Base-by-base conservation (phyloP, 2,113 vertebrate genomes). In the Salvelinus fontinalis region DNA sequence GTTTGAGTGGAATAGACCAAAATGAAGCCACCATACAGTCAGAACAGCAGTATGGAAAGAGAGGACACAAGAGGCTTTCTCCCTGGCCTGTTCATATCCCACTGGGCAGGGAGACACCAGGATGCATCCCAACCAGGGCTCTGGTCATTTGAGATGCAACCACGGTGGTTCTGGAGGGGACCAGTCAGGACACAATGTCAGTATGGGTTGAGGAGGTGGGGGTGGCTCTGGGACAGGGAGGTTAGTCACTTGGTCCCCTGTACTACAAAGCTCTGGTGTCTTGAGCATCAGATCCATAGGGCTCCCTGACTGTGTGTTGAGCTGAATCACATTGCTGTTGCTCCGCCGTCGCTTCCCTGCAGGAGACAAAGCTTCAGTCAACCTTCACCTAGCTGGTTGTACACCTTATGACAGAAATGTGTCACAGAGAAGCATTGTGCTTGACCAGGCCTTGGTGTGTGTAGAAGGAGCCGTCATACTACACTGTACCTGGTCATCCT, bases 401-500 rank as follows among this genome's bases (percentile, higher is more conserved):
- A 29, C 65, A 67, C 12, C 5, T 16, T 31, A 31, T 27, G 44
- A 5, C 13, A 71, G 29, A 22, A 8, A 7, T 9, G 26, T 20
- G n/a, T 39, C 39, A 16, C 22, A 26, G 20, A 27, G 24, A 49
- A 57, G n/a, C 6, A 5, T 16, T n/a, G 16, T 3, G 39, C 20
- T 18, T 27, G 12, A 24, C 26, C 70, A 57, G 49, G 27, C 14
- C 8, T 12, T 26, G 22, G 24, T 49, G 39, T 69, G 67, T 24
- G 39, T 27, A 9, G 26, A 26, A 9, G 70, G 22, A 54, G 48
- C 51, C 3, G 14, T 2, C 51, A 54, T 18, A 93, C 94, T 0
- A 85, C 82, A 26, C 49, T 67, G 16, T 86, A 98, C 97, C 96
- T 97, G 93, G 83, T 97, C 95, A 57, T 95, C 83, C 67, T 97